These are phyloP conservation scores for Mnemiopsis leidyi DNA, from an alignment of 37 sponge, comb jelly and placozoan genomes.

Conservation along the genomic window DNA sequence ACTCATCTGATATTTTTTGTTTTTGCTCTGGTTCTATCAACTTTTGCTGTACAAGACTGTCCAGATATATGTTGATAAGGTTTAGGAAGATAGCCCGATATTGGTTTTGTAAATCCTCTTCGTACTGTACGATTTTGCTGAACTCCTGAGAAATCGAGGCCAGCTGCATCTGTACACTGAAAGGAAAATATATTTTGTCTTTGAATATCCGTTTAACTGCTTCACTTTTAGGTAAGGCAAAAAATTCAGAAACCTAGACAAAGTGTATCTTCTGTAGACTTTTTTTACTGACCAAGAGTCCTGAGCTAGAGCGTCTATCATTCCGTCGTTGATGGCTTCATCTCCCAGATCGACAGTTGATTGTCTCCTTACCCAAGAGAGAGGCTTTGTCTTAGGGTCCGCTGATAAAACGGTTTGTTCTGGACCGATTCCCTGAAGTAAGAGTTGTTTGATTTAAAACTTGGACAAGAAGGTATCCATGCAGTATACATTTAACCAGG, in stretches of 20 bases:
- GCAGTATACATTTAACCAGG: neutral
- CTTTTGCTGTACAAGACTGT: slow-evolving; percentile 48
- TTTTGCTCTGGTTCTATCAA: neutral
- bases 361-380: slow-evolving; percentile 14
- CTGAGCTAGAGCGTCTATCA: slow-evolving; percentile 15
- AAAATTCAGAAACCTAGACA: too few relatives aligned
- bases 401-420: neutral
- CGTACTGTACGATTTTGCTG: neutral
- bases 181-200: too few relatives aligned
- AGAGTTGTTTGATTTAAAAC: too few relatives aligned
- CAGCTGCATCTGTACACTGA: slow-evolving; percentile 35
- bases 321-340: neutral
- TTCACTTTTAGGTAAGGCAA: too few relatives aligned
- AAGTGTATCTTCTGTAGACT: too few relatives aligned
- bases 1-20: neutral
- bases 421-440: neutral
- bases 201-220: too few relatives aligned
- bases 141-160: neutral
- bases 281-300: slow-evolving; percentile 9
- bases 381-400: slow-evolving; percentile 1
- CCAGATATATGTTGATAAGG: slow-evolving; percentile 52
- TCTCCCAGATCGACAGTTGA: slow-evolving; percentile 6
- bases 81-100: slow-evolving; percentile 24
- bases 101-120: neutral
- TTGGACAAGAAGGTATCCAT: neutral